phyloP scores from a whole-genome alignment of 2,888 invertebrate species.

The Apotomis capreana region DNA sequence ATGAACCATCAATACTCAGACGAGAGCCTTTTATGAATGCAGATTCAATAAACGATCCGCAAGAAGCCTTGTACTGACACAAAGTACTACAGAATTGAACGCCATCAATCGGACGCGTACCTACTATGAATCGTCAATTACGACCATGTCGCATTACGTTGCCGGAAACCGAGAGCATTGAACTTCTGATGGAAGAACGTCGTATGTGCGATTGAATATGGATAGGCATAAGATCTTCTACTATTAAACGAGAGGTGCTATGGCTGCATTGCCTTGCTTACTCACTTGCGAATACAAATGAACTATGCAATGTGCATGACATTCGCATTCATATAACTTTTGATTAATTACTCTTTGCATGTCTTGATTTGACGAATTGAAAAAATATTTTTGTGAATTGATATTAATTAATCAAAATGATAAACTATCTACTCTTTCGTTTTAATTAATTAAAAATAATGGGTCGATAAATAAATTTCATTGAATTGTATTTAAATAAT shows the following conservation, averaged over 20 bases:
- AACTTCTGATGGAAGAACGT: background rate
- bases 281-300: constrained; percentile 58
- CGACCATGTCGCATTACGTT: constrained; percentile 37
- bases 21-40: constrained; percentile 34
- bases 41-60: constrained; percentile 36
- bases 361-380: background rate
- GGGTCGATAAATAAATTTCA: too few relatives aligned
- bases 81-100: constrained; percentile 23
- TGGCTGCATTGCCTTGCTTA: constrained; percentile 43
- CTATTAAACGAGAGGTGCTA: background rate
- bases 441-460: too few relatives aligned
- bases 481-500: too few relatives aligned
- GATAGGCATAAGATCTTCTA: background rate
- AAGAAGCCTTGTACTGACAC: constrained; percentile 9
- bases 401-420: too few relatives aligned
- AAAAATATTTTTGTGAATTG: too few relatives aligned
- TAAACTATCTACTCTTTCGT: too few relatives aligned
- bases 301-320: constrained; percentile 55
- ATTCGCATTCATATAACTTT: constrained; percentile 52
- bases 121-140: constrained; percentile 23
- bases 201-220: background rate
- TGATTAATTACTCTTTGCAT: constrained; percentile 22
- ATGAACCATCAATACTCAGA: constrained; percentile 33
- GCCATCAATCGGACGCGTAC: constrained; percentile 22
- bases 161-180: constrained; percentile 27